Base-by-base conservation (phyloP, 2,888 invertebrate genomes). In the Chrysodeixis includens region DNA sequence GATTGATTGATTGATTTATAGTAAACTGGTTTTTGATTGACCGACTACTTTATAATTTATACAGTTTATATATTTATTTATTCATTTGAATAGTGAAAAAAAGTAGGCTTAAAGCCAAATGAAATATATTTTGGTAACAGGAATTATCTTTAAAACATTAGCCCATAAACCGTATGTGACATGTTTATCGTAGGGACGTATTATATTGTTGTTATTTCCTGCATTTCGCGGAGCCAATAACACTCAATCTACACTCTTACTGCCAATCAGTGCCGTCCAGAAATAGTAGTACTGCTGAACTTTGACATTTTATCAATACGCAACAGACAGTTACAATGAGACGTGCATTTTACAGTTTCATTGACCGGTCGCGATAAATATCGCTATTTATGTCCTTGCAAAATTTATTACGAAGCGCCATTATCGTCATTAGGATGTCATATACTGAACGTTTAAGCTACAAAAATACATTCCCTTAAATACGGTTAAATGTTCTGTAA, bases 261-360 rank as follows among this genome's bases (percentile, higher is more conserved):
- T 67, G 64, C 60, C 78, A 71, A 75, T 78, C 73, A 79, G 16
- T 32, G 44, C 40, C n/a, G 9, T 52, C 65, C 75, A 72, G 69
- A 65, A 76, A 74, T 76, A 76, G 69, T 58, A 16, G 35, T 56
- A 18, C 62, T 60, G 51, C 64, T 81, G 82, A 81, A 78, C 81
- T 75, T 66, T 82, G 81, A 81, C 81, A 74, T 75, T 71, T 74
- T 74, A 70, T 74, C 80, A 66, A 72, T 67, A 71, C 61, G n/a
- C 59, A 63, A 65, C 67, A 54, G 63, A 66, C 60, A 62, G 63
- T 70, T 66, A 65, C 70, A 75, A 55, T 60, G 68, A 66, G 64
- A 72, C 66, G 73, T 65, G 66, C 66, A 78, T 74, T 73, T 64
- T 64, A 78, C 63, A 52, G 74, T 71, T 77, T 79, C 71, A 75